Evolutionary conservation across 2,113 vertebrate species (phyloP), one percentile per base, ranked within the genome.

Genomic region (Neomonachus schauinslandi): DNA sequence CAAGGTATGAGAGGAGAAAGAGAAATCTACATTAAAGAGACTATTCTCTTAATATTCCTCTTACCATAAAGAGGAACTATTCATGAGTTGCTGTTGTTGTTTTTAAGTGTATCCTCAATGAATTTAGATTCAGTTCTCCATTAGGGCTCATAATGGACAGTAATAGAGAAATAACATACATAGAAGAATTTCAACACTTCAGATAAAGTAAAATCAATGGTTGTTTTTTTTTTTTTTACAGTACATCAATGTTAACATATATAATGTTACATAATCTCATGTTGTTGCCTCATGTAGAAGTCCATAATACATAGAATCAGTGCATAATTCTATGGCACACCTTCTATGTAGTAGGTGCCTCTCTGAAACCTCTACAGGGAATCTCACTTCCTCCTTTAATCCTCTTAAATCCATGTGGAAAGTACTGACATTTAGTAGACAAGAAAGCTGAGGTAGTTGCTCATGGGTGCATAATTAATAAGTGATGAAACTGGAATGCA

Each of bases 1-100:
- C 79, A 85, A 87, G 31, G 87, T 83, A 1, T 87, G 28, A 92
- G 22, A 89, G 10, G 4, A 93, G 33, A 98, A 91, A 79, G 24
- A 91, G 28, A 96, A 80, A 93, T 93, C 26, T 86, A 81, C 12
- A 71, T 1, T 22, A 15, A 95, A 93, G 21, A 14, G 16, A 59
- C 31, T 57, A 33, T 95, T 91, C 69, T 65, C 46, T 82, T 81
- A 53, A 91, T 51, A 95, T 65, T 67, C 2, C 39, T 61, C 19
- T 94, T 72, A 31, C 9, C 16, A 53, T 53, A 87, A 95, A 85
- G 4, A n/a, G 0, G 0, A 33, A 77, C 36, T 55, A 65, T 61
- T 93, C 71, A 83, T 16, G 1, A 95, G 11, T 65, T 92, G 77
- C 51, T 53, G 24, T 76, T 74, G 2, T 26, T 49, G 26, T 77